Evolutionary conservation across 2,113 vertebrate species (phyloP).

Genomic region (Cacatua alba): DNA sequence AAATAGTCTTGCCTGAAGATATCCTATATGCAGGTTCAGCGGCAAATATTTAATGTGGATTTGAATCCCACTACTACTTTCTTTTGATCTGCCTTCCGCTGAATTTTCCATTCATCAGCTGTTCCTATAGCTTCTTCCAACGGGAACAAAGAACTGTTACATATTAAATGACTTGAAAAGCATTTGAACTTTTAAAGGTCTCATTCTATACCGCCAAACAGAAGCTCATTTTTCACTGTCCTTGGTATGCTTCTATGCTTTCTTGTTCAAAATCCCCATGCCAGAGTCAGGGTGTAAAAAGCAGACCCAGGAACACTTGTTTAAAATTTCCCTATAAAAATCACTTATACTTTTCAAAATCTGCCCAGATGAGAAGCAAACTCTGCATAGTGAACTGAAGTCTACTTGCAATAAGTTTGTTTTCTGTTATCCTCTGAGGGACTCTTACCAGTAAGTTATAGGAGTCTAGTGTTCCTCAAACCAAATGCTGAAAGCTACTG

Average conservation of each 20-base stretch:
- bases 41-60: not conserved
- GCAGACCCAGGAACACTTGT: not conserved
- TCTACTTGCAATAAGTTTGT: not conserved
- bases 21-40: not conserved
- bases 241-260: not conserved
- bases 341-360: not conserved
- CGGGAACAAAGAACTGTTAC: not conserved
- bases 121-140: not conserved
- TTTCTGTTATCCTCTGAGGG: not conserved
- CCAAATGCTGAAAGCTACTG: not conserved
- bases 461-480: not conserved
- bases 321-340: not conserved
- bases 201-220: not conserved
- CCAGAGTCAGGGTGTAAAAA: not conserved
- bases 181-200: not conserved
- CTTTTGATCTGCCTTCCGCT: not conserved
- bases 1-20: not conserved
- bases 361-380: not conserved
- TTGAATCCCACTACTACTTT: not conserved
- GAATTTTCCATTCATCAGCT: not conserved
- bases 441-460: not conserved
- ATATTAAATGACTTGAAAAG: not conserved
- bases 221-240: not conserved
- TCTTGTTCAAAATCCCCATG: not conserved
- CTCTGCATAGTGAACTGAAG: not conserved